These are phyloP conservation scores for Trachemys scripta DNA, from an alignment of 2,113 vertebrate genomes.

Conservation along the genomic window DNA sequence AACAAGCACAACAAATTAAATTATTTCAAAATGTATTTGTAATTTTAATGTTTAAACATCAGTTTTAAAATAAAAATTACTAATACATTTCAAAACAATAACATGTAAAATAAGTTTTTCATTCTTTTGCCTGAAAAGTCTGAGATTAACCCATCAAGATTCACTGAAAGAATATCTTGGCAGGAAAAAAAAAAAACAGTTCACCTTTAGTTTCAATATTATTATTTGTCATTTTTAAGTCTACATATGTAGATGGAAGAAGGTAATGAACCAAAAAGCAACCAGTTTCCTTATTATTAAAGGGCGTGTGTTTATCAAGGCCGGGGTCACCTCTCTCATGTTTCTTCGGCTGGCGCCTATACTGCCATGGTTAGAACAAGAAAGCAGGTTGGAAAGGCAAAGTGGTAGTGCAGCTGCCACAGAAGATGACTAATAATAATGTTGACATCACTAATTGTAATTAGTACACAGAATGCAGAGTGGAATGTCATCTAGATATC, in stretches of 20 bases:
- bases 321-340: conserved; percentile 52
- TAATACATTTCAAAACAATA: not conserved
- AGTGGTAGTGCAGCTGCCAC: conserved; percentile 71
- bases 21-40: not conserved
- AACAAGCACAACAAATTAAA: conserved; percentile 15
- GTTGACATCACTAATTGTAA: conserved; percentile 75
- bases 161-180: not conserved
- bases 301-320: conserved; percentile 39
- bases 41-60: not conserved
- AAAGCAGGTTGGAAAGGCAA: conserved; percentile 76
- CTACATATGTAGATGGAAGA: not conserved
- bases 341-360: conserved; percentile 55
- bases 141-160: not conserved
- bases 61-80: not conserved
- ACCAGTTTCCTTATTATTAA: conserved; percentile 58
- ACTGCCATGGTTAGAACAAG: conserved; percentile 72
- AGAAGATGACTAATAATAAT: conserved; percentile 74
- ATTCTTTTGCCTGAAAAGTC: not conserved
- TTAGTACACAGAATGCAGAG: conserved; percentile 68
- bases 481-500: conserved; percentile 58
- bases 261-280: not conserved
- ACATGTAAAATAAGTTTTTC: not conserved
- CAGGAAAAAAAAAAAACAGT: not conserved
- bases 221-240: not conserved
- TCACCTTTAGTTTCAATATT: not conserved